Conservation (phyloP, 2,888 invertebrate genomes). For the Philaethria dido region DNA sequence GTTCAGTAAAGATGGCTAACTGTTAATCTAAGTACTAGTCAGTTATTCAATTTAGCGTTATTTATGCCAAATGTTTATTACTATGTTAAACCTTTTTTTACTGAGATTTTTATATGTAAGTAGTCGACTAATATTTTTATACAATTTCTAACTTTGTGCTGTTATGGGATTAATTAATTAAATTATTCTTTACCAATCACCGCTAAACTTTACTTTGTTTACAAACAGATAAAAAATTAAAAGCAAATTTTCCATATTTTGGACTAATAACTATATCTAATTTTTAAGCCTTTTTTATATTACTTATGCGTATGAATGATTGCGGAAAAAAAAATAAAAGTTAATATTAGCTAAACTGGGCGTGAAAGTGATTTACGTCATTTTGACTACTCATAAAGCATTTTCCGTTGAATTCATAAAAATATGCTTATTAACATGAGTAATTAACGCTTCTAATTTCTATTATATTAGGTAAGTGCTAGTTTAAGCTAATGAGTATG, state of each 20-base stretch:
- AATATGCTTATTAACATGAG: constrained; percentile 41
- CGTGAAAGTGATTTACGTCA: constrained; percentile 37
- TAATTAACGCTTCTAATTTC: constrained; percentile 47
- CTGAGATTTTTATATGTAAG: constrained; percentile 47
- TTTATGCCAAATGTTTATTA: constrained; percentile 47
- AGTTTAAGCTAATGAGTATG: constrained; percentile 67
- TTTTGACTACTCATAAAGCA: constrained; percentile 43
- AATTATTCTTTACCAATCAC: constrained; percentile 67
- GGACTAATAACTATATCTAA: constrained; percentile 16
- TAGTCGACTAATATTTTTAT: neutral
- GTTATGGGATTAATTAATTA: constrained; percentile 37
- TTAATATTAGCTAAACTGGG: constrained; percentile 20
- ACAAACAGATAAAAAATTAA: neutral
- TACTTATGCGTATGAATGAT: constrained; percentile 10
- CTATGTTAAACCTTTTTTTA: constrained; percentile 60
- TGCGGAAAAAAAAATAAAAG: constrained; percentile 9
- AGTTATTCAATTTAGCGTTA: constrained; percentile 73
- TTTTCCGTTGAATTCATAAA: constrained; percentile 34
- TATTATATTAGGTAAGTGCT: constrained; percentile 53
- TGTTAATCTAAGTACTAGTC: constrained; percentile 50
- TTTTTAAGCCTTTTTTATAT: neutral
- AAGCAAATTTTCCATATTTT: neutral
- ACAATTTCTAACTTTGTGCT: neutral
- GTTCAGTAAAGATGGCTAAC: constrained; percentile 57
- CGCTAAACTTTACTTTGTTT: constrained; percentile 47